Percentiles rank a stretch among this genome's conserved stretches.
These are phyloP conservation scores for Acanthiza pusilla DNA, from an alignment of 2,797 vertebrate species.

Conservation along the genomic window DNA sequence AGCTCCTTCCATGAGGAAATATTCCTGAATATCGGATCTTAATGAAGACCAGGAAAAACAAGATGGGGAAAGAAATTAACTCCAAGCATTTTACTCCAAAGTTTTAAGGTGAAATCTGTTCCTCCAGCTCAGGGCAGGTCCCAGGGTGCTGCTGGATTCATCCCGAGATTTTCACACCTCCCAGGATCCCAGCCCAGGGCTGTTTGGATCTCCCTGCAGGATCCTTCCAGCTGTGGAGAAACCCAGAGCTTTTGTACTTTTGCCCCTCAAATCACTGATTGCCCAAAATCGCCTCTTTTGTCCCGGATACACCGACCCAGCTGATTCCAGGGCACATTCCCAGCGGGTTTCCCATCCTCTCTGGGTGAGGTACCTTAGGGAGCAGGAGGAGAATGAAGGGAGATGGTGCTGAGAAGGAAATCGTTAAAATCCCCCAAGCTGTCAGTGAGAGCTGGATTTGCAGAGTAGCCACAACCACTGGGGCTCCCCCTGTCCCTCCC, in stretches of 20 bases:
- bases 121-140: background rate
- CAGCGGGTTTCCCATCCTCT: background rate
- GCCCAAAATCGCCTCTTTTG: background rate
- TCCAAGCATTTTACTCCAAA: fast-evolving
- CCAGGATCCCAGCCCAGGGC: background rate
- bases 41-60: background rate
- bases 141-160: background rate
- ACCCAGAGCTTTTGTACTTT: background rate
- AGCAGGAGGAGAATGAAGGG: background rate
- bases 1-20: background rate
- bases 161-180: too few relatives aligned
- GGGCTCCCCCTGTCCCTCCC: background rate
- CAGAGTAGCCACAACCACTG: background rate
- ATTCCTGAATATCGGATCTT: background rate
- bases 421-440: background rate
- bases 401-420: background rate
- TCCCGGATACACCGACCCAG: background rate
- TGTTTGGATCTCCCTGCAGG: background rate
- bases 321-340: background rate
- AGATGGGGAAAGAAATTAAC: background rate
- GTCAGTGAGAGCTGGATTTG: background rate
- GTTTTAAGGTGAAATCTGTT: background rate
- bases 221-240: background rate
- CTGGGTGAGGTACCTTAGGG: background rate
- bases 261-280: background rate